These are phyloP conservation scores for Pseudolaguvia tuberculata DNA, from an alignment of 2,113 vertebrate species.

Conservation along the genomic window DNA sequence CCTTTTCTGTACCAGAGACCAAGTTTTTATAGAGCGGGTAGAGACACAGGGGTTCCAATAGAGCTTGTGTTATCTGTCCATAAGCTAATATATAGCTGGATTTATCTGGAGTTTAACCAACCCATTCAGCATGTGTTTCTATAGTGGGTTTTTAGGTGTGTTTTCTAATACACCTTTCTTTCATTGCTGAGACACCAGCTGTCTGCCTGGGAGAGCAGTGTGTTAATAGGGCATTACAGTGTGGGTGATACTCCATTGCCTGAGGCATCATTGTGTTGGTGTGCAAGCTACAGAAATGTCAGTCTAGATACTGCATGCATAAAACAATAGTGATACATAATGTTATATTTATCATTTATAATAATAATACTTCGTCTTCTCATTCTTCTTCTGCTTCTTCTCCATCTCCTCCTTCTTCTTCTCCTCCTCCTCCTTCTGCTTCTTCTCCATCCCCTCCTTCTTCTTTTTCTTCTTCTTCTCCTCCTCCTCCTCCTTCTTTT, in stretches of 20 bases:
- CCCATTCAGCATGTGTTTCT: not conserved
- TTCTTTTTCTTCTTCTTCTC: no score
- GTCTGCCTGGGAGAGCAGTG: not conserved
- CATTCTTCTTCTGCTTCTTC: no score
- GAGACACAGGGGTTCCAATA: no score
- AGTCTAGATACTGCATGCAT: not conserved
- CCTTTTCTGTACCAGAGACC: no score
- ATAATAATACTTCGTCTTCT: no score
- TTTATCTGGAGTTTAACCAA: constrained; percentile 1
- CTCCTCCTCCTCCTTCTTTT: no score
- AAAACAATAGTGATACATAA: not conserved
- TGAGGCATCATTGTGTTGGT: not conserved
- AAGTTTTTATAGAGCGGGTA: no score
- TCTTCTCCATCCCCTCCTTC: no score
- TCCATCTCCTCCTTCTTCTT: no score
- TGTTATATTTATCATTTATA: not conserved
- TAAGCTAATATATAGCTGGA: no score
- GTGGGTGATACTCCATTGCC: not conserved
- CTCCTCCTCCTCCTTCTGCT: no score
- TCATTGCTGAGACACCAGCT: not conserved
- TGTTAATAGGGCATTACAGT: constrained; percentile 21
- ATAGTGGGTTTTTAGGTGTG: not conserved
- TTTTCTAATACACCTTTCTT: not conserved
- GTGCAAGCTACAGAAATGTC: not conserved
- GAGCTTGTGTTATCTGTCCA: not conserved